Base-by-base conservation (phyloP, 2,888 invertebrate species). In the Drosophila melanosoma region DNA sequence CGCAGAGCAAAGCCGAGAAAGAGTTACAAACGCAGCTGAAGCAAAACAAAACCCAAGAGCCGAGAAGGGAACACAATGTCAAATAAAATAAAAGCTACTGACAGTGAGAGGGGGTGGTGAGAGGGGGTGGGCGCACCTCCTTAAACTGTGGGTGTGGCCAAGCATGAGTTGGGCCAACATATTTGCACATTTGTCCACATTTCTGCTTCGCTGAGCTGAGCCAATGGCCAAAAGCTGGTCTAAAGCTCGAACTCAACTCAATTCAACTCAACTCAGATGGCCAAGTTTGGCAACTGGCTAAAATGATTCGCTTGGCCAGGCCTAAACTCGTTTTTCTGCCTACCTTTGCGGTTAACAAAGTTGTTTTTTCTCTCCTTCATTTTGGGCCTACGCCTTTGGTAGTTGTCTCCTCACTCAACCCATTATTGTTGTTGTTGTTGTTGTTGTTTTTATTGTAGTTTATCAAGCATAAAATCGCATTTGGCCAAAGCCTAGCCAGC, bases 391-490 rank as follows among this genome's bases (percentile, higher is more conserved):
- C 56, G 75, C 71, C 69, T 79, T 66, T 64, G 62, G 56, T 72
- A 74, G 74, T 75, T 74, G 72, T 67, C 62, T 72, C 40, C 70
- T 58, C 15, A 8, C 8, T 8, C 17, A 17, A 1, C 1, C 15
- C 53, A 67, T 58, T 26, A n/a, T 26, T 40, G 51, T 32, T 26
- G 26, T 26, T 40, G 51, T 32, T 52, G 51, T 51, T 51, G n/a
- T n/a, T 51, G 40, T 73, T 82, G 74, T 74, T 82, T 77, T 87
- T 87, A 71, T 69, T 83, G 85, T 85, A 85, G 85, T 85, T 84
- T 84, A 87, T 84, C 88, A 85, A 84, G 84, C 84, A 84, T 84
- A 87, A 84, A 84, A 84, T 84, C 88, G 83, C 86, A 84, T 84
- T 84, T 87, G 74, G 78, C 74, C 63, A 65, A 75, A 74, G 68